Evolutionary conservation across 2,888 invertebrate genomes (phyloP), one percentile per base, ranked within the genome.

Genomic region (Mythimna ferrago): DNA sequence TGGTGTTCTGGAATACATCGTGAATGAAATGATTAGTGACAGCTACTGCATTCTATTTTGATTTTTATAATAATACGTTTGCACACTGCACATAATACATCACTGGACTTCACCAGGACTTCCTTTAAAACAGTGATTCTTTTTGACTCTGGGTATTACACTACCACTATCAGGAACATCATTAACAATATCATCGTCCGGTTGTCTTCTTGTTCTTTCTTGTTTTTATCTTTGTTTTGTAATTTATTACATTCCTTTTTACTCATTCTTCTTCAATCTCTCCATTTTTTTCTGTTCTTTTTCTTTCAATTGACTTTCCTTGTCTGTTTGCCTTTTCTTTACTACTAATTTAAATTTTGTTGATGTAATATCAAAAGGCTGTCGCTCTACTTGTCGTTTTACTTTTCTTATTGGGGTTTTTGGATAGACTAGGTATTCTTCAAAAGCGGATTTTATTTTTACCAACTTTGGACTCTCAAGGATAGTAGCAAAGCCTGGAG

Each of bases 221-320:
- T n/a, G n/a, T n/a, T n/a, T n/a, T n/a, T 57, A 57, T 32, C 57
- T 57, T 57, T 57, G 57, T 16, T 57, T 67, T 67, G 48, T 51
- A n/a, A 48, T 48, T 58, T 60, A 44, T 58, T 51, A 60, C 58
- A 58, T 58, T 48, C 58, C 60, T 60, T 60, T 44, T 67, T 67
- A 58, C 35, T 58, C 67, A 58, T 48, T 67, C 51, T 67, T 67
- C 67, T 67, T 67, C 60, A 67, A 51, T 60, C 66, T 44, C 57
- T 32, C 16, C 14, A 57, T 16, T 56, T 57, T 57, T 57, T 57
- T 57, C 32, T 57, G 32, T 57, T 57, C 32, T 32, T 32, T 57
- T 57, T 57, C 57, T 57, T 57, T 57, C 16, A 32, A 32, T 57
- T 57, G 57, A 57, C 4, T 57, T 57, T 56, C 56, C 26, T 32